These are phyloP conservation scores for Serripes groenlandicus DNA, from an alignment of 2,888 invertebrate genomes.

Conservation along the genomic window DNA sequence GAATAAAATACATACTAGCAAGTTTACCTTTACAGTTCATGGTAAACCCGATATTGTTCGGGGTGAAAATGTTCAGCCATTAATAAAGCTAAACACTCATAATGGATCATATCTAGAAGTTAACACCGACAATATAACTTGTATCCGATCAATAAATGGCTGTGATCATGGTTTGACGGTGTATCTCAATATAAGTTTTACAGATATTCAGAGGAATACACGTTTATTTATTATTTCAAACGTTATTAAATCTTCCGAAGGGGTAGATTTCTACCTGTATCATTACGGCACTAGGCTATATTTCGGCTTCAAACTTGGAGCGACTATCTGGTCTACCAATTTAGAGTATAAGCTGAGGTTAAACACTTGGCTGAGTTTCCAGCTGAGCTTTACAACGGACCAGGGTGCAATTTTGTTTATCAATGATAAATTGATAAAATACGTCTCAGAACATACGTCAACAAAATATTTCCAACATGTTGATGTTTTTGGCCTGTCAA, in stretches of 20 bases:
- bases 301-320: neutral
- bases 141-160: neutral
- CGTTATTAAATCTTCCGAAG: neutral
- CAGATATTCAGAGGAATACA: neutral
- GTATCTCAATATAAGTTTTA: neutral
- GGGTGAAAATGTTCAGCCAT: neutral
- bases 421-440: neutral
- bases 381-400: neutral
- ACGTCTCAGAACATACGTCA: slow-evolving; percentile 2
- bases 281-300: neutral
- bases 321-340: neutral
- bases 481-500: neutral
- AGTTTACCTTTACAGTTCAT: neutral
- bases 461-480: neutral
- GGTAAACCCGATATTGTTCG: neutral
- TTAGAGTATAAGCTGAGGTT: neutral
- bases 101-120: neutral
- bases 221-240: neutral
- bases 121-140: neutral
- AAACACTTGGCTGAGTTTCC: neutral
- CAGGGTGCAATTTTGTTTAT: neutral
- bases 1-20: neutral
- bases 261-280: neutral
- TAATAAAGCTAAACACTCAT: slow-evolving; percentile 4
- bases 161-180: slow-evolving; percentile 1